A percentile compares a stretch with the other conserved stretches of the same genome.
These are phyloP conservation scores for Sympetrum striolatum DNA, from an alignment of 2,888 invertebrate species.

Conservation along the genomic window DNA sequence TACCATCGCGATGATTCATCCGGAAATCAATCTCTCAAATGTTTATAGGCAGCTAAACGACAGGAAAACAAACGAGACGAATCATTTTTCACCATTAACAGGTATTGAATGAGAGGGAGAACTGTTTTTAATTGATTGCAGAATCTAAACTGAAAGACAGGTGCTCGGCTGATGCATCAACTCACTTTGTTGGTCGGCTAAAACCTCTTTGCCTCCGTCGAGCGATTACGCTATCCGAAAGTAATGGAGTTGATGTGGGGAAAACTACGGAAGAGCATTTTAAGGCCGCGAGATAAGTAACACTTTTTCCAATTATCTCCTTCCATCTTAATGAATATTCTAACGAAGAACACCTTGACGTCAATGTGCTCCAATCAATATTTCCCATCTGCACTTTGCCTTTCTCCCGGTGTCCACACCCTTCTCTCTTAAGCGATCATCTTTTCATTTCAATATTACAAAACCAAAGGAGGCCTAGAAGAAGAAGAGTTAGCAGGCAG, in stretches of 20 bases:
- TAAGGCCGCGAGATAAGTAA: neutral
- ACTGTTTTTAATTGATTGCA: neutral
- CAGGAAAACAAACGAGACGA: neutral
- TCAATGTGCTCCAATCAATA: neutral
- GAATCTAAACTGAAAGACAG: neutral
- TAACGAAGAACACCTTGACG: neutral
- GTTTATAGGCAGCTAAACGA: neutral
- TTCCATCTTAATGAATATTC: slow-evolving; percentile 32
- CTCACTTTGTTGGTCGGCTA: neutral
- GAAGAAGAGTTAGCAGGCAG: no score
- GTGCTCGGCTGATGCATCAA: neutral
- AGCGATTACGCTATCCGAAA: neutral
- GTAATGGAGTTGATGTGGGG: neutral
- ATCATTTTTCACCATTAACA: neutral
- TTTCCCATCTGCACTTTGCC: neutral
- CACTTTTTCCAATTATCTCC: neutral
- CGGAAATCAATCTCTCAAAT: no score
- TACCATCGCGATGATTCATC: no score
- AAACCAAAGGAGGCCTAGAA: neutral
- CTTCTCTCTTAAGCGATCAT: neutral
- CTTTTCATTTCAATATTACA: neutral
- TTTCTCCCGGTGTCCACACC: neutral
- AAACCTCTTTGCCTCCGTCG: neutral
- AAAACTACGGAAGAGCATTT: neutral
- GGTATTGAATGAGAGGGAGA: neutral